These are phyloP conservation scores for Neostethus bicornis DNA, from an alignment of 2,797 vertebrate genomes.

Conservation along the genomic window DNA sequence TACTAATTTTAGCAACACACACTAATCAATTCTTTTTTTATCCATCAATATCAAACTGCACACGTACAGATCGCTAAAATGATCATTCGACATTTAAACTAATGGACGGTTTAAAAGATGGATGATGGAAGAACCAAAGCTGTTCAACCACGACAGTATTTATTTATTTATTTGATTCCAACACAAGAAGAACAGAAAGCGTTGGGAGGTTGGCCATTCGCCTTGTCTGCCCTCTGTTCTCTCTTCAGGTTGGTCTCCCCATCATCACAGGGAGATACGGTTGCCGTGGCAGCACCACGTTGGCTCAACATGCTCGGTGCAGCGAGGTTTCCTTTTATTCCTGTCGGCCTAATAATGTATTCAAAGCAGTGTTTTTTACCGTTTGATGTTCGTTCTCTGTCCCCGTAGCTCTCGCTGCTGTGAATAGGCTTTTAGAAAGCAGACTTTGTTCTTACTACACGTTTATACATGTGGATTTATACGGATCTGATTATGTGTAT, in stretches of 20 bases:
- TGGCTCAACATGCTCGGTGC: conserved; percentile 51
- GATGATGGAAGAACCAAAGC: conserved; percentile 54
- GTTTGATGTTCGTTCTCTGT: conserved; percentile 62
- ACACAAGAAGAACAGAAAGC: conserved; percentile 7
- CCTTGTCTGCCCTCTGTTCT: conserved; percentile 37
- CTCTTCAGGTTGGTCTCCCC: conserved; percentile 54
- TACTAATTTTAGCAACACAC: conserved; percentile 26
- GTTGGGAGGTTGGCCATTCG: conserved; percentile 12
- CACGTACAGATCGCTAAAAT: conserved; percentile 39
- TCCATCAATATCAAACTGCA: conserved; percentile 19
- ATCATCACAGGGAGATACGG: conserved; percentile 51
- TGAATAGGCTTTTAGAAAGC: conserved; percentile 62
- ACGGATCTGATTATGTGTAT: conserved; percentile 26
- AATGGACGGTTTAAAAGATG: conserved; percentile 61
- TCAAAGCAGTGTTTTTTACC: conserved; percentile 53
- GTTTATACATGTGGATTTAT: background rate
- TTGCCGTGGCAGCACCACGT: conserved; percentile 75
- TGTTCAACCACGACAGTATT: conserved; percentile 41
- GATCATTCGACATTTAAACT: conserved; percentile 59
- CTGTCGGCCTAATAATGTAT: conserved; percentile 53
- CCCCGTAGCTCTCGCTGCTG: conserved; percentile 59
- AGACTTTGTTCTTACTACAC: conserved; percentile 11
- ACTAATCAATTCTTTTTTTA: conserved; percentile 19
- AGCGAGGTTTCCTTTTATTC: conserved; percentile 56
- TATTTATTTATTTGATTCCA: conserved; percentile 6